Base-by-base conservation (phyloP, 2,888 invertebrate species). In the Idaea straminata region DNA sequence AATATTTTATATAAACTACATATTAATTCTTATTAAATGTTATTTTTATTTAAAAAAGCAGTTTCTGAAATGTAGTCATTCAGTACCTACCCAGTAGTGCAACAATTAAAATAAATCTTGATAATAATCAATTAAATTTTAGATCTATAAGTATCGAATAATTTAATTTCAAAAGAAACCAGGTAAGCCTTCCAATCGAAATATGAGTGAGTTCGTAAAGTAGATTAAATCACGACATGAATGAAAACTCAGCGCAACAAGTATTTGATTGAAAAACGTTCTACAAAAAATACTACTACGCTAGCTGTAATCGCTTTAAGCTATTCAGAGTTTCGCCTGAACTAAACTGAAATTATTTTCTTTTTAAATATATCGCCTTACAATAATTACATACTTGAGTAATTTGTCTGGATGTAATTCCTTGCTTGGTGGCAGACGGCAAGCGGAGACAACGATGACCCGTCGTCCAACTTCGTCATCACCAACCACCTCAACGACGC, bases 361-460 rank as follows among this genome's bases (percentile, higher is more conserved):
- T 6, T 5, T 36, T 36, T 4, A 7, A 36, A 36, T 36, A 36
- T 36, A 7, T 36, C 10, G 10, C 36, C 4, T 36, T 36, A 5
- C 5, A 13, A 13, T 47, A 35, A 36, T 57, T 5, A 4, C 67
- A 64, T 78, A 93, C 93, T 85, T 87, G 13, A 93, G 80, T 57
- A 93, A 76, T 70, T 80, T 84, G 66, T 92, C 91, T 0, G 88
- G 97, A 78, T 96, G 95, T 69, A 97, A 87, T 69, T 95, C 95
- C 82, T 96, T 96, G 83, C 95, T 97, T 62, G 96, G 95, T 0
- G 98, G 98, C 69, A 95, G 86, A 35, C 93, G 86, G 88, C 98
- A 99, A 6, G 99, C 99, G 69, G 98, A 99, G 65, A 99, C 96
- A 60, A 99, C 97, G 80, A 99, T 98, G 77, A 99, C 96, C 85